Percentiles rank a stretch among this genome's conserved stretches.
Conservation (phyloP, 2,113 vertebrate species). For the Riparia riparia region DNA sequence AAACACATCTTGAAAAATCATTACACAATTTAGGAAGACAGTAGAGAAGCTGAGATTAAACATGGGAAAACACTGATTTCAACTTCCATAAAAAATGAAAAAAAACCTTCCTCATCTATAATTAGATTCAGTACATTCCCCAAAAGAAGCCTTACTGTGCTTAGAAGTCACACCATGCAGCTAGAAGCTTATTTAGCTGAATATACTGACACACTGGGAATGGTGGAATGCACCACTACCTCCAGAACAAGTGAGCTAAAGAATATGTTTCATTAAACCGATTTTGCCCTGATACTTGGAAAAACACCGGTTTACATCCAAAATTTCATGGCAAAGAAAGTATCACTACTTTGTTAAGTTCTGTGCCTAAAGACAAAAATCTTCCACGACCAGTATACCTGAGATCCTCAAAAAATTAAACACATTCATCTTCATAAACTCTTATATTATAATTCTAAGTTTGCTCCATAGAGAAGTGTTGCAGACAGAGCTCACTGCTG, state of each 20-base stretch:
- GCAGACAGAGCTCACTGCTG: background rate
- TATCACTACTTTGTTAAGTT: background rate
- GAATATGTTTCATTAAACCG: background rate
- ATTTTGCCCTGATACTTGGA: background rate
- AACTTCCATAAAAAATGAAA: background rate
- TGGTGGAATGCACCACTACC: background rate
- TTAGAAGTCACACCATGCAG: slow-evolving; percentile 26
- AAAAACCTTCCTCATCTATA: background rate
- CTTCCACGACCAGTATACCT: background rate
- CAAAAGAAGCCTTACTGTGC: background rate
- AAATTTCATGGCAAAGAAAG: background rate
- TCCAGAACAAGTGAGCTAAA: background rate
- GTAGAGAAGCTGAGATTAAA: background rate
- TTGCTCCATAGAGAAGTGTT: background rate
- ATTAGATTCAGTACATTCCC: background rate
- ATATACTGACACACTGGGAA: background rate
- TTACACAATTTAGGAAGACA: background rate
- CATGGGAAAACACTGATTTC: background rate
- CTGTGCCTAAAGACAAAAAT: background rate
- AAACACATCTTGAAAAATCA: background rate
- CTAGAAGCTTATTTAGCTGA: slow-evolving; percentile 10
- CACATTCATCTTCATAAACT: accelerated
- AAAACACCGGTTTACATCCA: background rate
- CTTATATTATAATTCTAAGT: background rate
- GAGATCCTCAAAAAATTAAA: background rate